Conservation (phyloP, 2,797 vertebrate genomes). For the Nyctalus aviator region DNA sequence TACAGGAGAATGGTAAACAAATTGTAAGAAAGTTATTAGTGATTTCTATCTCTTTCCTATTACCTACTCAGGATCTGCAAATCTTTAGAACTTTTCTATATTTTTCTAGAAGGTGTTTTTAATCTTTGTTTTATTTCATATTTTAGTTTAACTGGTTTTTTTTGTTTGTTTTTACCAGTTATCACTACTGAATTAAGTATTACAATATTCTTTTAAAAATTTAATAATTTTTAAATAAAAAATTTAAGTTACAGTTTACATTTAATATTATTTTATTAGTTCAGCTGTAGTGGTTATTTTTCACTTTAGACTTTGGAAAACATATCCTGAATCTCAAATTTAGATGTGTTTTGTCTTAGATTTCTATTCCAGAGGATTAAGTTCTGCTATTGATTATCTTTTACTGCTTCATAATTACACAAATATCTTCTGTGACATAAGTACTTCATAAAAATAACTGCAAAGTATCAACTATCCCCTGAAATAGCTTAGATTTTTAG, state of each 20-base stretch:
- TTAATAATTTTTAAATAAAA: neutral
- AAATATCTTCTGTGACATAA: neutral
- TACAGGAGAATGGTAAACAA: neutral
- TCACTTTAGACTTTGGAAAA: neutral
- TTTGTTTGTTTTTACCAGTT: neutral
- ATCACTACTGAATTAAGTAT: slow-evolving; percentile 33
- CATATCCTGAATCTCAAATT: neutral
- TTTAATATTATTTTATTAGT: neutral
- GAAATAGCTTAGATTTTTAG: neutral
- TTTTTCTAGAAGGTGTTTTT: neutral
- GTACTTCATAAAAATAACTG: neutral
- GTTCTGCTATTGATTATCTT: neutral
- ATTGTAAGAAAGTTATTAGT: neutral
- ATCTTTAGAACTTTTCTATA: neutral
- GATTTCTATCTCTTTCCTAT: neutral
- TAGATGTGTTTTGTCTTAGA: slow-evolving; percentile 27
- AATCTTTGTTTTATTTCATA: slow-evolving; percentile 15
- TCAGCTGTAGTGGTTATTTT: neutral
- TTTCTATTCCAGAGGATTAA: neutral
- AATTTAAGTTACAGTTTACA: neutral
- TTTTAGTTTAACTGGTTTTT: neutral
- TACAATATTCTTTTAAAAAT: slow-evolving; percentile 27
- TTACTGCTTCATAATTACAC: neutral
- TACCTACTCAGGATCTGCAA: slow-evolving; percentile 1
- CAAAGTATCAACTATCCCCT: neutral